phyloP scores from a whole-genome alignment of 1,140 invertebrate species.

The Zaprionus africanus region DNA sequence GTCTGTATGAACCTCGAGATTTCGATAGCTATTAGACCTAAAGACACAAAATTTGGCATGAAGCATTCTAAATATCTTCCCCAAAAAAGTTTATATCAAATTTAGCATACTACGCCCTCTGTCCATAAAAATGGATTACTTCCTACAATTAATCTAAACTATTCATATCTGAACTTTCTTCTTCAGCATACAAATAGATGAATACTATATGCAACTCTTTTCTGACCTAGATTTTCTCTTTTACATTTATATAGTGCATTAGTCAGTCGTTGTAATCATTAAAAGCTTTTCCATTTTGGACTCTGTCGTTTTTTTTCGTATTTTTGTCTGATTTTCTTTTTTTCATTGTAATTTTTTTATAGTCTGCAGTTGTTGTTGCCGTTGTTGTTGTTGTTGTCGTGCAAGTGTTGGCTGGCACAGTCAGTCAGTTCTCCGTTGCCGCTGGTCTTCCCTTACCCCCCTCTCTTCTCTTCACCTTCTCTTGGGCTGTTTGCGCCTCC shows the following conservation, averaged over 20 bases:
- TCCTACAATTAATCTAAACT: no score
- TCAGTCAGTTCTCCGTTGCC: conserved; percentile 16
- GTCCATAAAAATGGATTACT: no score
- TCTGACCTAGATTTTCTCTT: no score
- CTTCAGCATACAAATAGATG: no score
- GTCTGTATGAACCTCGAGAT: no score
- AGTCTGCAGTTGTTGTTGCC: conserved; percentile 26
- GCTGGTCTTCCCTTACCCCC: neutral
- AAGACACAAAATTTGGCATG: no score
- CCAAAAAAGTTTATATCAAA: no score
- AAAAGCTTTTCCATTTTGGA: conserved; percentile 3
- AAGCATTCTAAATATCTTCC: no score
- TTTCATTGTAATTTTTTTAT: conserved; percentile 48
- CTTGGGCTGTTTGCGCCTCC: conserved; percentile 30
- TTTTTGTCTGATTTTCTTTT: conserved; percentile 50
- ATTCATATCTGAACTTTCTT: no score
- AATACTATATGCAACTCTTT: no score
- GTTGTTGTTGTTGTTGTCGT: conserved; percentile 41
- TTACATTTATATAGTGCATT: neutral
- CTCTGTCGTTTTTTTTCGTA: conserved; percentile 22
- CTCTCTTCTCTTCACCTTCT: neutral
- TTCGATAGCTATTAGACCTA: no score
- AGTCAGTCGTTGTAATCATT: neutral
- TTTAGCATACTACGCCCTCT: no score
- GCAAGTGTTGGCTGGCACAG: conserved; percentile 43